Evolutionary conservation across 2,888 invertebrate genomes (phyloP).

Genomic region (Scrobipalpa atriplicella): DNA sequence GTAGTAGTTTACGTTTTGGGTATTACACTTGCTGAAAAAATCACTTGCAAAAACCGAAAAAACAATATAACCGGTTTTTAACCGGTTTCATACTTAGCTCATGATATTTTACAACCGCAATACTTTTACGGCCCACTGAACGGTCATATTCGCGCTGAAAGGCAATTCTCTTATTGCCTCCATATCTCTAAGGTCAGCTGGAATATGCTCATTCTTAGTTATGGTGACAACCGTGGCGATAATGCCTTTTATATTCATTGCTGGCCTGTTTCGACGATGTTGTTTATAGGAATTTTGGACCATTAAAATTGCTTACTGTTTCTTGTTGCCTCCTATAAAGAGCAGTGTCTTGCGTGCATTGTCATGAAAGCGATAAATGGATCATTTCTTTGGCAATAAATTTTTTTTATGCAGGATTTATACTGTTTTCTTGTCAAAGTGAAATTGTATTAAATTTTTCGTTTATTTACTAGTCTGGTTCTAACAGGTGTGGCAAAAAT

Average conservation of each 20-base stretch:
- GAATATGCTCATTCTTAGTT: not conserved
- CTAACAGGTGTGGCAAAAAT: not conserved
- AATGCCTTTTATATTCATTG: not conserved
- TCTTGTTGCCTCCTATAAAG: not conserved
- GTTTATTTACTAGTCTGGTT: not conserved
- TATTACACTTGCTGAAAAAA: too few relatives aligned
- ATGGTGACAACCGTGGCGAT: not conserved
- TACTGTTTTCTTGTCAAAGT: not conserved
- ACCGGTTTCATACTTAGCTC: not conserved
- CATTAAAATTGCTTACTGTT: not conserved
- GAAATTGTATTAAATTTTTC: not conserved
- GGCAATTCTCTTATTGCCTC: conserved; percentile 12
- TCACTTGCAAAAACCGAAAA: too few relatives aligned
- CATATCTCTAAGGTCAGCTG: not conserved
- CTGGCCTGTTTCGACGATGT: not conserved
- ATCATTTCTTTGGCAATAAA: not conserved
- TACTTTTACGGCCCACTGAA: conserved; percentile 5
- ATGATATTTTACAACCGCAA: not conserved
- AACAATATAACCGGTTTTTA: not conserved
- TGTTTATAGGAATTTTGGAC: not conserved
- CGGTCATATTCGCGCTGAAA: not conserved
- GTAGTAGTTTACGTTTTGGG: too few relatives aligned
- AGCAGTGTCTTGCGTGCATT: not conserved
- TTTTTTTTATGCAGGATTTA: not conserved
- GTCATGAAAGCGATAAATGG: not conserved